These are phyloP conservation scores for Papilio demoleus DNA, from an alignment of 2,888 invertebrate genomes.

Conservation along the genomic window DNA sequence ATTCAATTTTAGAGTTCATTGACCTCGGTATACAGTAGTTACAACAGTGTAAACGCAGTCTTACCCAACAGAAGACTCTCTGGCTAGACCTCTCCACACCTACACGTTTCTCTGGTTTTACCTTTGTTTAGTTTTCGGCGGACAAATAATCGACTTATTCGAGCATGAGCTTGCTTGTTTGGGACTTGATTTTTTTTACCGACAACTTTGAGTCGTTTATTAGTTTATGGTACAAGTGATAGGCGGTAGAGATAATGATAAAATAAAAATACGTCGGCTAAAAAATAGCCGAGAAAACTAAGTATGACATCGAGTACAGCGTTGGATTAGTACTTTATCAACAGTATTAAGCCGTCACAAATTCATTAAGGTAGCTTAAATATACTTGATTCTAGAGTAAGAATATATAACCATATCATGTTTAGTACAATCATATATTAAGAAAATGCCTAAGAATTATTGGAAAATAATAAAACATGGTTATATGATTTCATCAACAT, in stretches of 20 bases:
- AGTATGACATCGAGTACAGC: too few relatives aligned
- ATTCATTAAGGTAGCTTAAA: too few relatives aligned
- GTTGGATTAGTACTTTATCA: too few relatives aligned
- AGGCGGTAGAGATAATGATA: not conserved
- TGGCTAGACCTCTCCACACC: constrained; percentile 32
- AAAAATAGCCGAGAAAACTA: too few relatives aligned
- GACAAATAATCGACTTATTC: constrained; percentile 38
- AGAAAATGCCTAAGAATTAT: too few relatives aligned
- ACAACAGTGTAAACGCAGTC: constrained; percentile 25
- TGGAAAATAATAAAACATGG: too few relatives aligned
- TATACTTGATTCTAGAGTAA: too few relatives aligned
- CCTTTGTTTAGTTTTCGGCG: constrained; percentile 37
- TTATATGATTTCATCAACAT: too few relatives aligned
- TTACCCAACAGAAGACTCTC: constrained; percentile 33
- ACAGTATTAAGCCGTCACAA: too few relatives aligned
- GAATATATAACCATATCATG: too few relatives aligned
- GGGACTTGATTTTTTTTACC: constrained; percentile 40
- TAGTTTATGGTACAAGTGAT: not conserved
- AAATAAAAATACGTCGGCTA: not conserved
- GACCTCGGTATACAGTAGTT: constrained; percentile 22
- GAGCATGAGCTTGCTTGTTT: constrained; percentile 38
- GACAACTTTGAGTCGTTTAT: constrained; percentile 23
- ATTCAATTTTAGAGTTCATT: constrained; percentile 30
- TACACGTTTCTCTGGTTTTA: constrained; percentile 36
- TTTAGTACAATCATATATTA: too few relatives aligned